Base-by-base conservation (phyloP, 2,888 invertebrate species). In the Lutraria lutraria region DNA sequence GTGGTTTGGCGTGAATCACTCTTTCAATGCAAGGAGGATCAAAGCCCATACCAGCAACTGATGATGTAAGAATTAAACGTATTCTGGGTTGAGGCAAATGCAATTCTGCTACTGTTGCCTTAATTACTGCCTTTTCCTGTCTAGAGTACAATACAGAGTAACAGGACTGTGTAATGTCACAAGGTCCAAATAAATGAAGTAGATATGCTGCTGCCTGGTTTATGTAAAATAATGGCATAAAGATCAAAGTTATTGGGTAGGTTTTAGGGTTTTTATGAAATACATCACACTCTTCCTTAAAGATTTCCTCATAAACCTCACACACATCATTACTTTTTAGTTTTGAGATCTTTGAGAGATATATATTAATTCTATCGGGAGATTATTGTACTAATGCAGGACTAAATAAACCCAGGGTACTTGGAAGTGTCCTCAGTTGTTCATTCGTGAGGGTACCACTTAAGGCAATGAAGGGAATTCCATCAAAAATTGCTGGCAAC, bases 1-100 rank as follows among this genome's bases (percentile, higher is more conserved):
- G 89, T 19, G 89, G 91, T 25, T 31, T 83, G 13, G 81, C 21
- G 79, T 89, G 89, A 43, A 89, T 89, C 13, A 85, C 76, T 13
- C 87, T 29, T 43, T 19, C 72, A 21, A 91, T 56, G 3, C 34
- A 81, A 0, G 76, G 54, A 29, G 85, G 87, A 52, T 91, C 90
- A 89, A 87, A 91, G 1, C 90, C 87, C 85, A 91, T 87, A 25
- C 90, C 90, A 29, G 76, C 54, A 16, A 89, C 84, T 16, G 90
- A 88, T 29, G 88, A 88, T 13, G 88, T 90, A 12, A 90, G 68
- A 80, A 87, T 63, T 21, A 90, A 54, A 31, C 81, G 63, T 15
- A 90, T 84, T 43, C 88, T 82, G 10, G 88, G 88, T 1, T 83
- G 15, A n/a, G 29, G 56, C 53, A 29, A 53, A 10, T 87, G 53